phyloP scores from a whole-genome alignment of 2,888 invertebrate species.

The Dorcus hopei region DNA sequence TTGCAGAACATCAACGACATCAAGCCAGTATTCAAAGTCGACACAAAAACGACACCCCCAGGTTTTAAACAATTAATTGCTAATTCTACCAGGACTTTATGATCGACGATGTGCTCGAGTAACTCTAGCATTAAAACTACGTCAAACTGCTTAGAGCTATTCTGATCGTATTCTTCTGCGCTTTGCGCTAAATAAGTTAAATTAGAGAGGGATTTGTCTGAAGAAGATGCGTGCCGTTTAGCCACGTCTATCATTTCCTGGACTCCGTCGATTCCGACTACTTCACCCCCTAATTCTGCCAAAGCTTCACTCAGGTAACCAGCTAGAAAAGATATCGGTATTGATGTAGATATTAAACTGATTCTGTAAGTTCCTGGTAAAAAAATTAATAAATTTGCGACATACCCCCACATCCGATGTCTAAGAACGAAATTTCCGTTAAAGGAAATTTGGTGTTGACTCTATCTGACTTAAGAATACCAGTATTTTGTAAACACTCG shows the following conservation, averaged over 20 bases:
- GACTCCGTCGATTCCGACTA: conserved; percentile 76
- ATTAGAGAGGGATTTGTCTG: neutral
- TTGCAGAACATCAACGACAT: conserved; percentile 57
- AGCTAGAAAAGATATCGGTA: neutral
- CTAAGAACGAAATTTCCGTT: too few species aligned
- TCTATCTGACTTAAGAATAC: too few species aligned
- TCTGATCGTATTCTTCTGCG: conserved; percentile 52
- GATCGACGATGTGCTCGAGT: conserved; percentile 62
- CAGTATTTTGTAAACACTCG: too few species aligned
- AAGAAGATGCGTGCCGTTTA: conserved; percentile 53
- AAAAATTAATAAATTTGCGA: too few species aligned
- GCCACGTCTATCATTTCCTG: conserved; percentile 65
- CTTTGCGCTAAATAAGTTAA: conserved; percentile 50
- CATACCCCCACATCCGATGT: too few species aligned
- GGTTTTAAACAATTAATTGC: conserved; percentile 40
- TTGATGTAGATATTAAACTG: too few species aligned
- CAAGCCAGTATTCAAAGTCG: conserved; percentile 50
- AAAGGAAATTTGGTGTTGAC: too few species aligned
- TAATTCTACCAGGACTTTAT: conserved; percentile 52
- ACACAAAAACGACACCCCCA: conserved; percentile 47
- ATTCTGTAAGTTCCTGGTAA: too few species aligned
- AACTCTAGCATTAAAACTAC: conserved; percentile 66
- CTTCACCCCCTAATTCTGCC: conserved; percentile 70
- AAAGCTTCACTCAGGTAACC: conserved; percentile 45
- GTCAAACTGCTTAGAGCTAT: conserved; percentile 51